Base-by-base conservation (phyloP, 2,113 vertebrate species). In the Loxodonta africana region DNA sequence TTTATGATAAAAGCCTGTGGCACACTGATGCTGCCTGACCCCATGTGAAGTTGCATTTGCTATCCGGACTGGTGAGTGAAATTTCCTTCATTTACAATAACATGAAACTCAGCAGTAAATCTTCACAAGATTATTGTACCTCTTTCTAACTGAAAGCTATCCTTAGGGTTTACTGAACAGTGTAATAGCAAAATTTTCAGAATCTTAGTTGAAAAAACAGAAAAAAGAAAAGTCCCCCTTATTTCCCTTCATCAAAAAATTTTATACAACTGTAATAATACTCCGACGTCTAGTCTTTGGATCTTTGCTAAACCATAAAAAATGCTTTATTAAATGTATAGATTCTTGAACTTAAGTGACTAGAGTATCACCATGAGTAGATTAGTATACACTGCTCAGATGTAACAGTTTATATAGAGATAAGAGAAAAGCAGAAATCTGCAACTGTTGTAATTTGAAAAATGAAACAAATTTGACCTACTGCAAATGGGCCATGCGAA, bases 361-460 rank as follows among this genome's bases (percentile, higher is more conserved):
- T 94, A 95, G 23, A 91, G 63, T 83, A 83, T 30, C 85, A 62
- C 30, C 62, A 90, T 92, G 88, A 86, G 62, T 88, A 65, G 44
- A 94, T 92, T 83, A 98, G 69, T 87, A 1, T 30, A 83, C 48
- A 17, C 77, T 95, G 48, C 3, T 88, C 41, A 96, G 84, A 76
- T 96, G 53, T 44, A 89, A 63, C 88, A 82, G 77, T 69, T 96
- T 97, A 76, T 86, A 92, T 80, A 46, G 95, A 95, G 77, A 46
- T 84, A 97, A 81, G 44, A 92, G 37, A 41, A 71, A 84, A 96
- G 20, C 81, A 94, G 93, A 86, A 97, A 97, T 97, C 82, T 37
- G n/a, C 28, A 97, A 93, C 74, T 41, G 2, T 26, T 98, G 80
- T 95, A 97, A 92, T 41, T 97, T 97, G 95, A 97, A 98, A 96